Conservation (phyloP, 2,113 vertebrate species). For the Acrocephalus arundinaceus region DNA sequence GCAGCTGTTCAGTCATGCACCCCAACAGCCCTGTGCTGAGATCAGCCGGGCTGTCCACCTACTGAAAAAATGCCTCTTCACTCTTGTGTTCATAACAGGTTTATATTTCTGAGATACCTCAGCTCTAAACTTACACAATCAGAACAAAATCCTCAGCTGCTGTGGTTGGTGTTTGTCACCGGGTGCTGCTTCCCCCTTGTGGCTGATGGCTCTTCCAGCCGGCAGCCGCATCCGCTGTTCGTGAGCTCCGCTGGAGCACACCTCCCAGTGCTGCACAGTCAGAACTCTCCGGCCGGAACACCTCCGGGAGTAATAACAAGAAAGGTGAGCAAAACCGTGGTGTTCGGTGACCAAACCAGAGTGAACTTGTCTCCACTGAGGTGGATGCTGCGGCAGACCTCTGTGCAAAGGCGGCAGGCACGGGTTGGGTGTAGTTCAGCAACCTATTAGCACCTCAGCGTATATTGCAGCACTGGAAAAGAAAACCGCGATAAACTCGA, state of each 20-base stretch:
- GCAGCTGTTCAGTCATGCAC: fast-evolving
- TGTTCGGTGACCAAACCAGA: not conserved
- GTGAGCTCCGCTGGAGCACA: fast-evolving
- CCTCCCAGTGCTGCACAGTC: fast-evolving
- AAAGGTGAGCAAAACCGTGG: not conserved
- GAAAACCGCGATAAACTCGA: not conserved
- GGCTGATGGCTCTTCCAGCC: not conserved
- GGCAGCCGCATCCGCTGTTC: not conserved
- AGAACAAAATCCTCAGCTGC: not conserved
- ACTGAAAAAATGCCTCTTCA: not conserved
- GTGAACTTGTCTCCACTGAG: not conserved
- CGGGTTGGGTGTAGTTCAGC: not conserved
- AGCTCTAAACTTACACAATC: fast-evolving
- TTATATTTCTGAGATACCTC: not conserved
- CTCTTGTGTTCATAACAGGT: not conserved
- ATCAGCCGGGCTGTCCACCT: not conserved
- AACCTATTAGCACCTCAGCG: not conserved
- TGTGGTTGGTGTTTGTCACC: fast-evolving
- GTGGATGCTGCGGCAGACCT: not conserved
- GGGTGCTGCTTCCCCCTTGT: not conserved
- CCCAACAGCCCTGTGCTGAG: not conserved
- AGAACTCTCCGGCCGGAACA: not conserved
- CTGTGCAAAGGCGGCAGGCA: not conserved
- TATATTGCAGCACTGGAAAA: not conserved
- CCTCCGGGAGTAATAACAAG: fast-evolving